Conservation (phyloP, 2,797 vertebrate species). For the Anolis apletophallus region DNA sequence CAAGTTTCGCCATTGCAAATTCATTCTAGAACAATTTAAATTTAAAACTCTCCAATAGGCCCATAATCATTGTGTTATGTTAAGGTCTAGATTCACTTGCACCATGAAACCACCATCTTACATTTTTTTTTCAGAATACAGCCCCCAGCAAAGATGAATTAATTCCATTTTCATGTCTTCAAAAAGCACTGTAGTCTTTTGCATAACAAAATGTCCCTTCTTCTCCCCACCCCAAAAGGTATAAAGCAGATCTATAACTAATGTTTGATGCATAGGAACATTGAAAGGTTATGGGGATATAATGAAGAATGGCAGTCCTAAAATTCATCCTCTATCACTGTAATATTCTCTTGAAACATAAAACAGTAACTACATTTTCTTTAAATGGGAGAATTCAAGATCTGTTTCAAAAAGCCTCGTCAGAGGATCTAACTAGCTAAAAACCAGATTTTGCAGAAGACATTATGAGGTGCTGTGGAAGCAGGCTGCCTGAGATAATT, state of each 20-base stretch:
- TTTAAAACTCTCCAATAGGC: neutral
- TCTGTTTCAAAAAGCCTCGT: neutral
- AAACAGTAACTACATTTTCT: neutral
- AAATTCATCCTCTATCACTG: neutral
- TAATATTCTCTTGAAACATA: conserved; percentile 10
- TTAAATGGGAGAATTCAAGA: conserved; percentile 1
- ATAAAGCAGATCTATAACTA: conserved; percentile 9
- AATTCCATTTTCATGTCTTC: neutral
- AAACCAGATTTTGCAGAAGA: neutral
- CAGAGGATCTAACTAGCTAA: neutral
- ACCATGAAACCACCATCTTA: neutral
- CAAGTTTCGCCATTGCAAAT: neutral
- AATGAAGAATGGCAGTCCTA: neutral
- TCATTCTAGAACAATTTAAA: neutral
- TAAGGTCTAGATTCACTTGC: neutral
- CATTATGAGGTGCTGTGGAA: neutral
- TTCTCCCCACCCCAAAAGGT: neutral
- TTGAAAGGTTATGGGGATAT: neutral
- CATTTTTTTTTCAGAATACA: neutral
- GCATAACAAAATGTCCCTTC: conserved; percentile 11
- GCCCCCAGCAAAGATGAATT: neutral
- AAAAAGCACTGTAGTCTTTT: neutral
- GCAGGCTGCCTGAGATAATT: neutral
- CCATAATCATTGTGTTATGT: neutral
- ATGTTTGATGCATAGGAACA: conserved; percentile 6